phyloP scores from a whole-genome alignment of 2,797 vertebrate species.

The Oreonectes daqikongensis region DNA sequence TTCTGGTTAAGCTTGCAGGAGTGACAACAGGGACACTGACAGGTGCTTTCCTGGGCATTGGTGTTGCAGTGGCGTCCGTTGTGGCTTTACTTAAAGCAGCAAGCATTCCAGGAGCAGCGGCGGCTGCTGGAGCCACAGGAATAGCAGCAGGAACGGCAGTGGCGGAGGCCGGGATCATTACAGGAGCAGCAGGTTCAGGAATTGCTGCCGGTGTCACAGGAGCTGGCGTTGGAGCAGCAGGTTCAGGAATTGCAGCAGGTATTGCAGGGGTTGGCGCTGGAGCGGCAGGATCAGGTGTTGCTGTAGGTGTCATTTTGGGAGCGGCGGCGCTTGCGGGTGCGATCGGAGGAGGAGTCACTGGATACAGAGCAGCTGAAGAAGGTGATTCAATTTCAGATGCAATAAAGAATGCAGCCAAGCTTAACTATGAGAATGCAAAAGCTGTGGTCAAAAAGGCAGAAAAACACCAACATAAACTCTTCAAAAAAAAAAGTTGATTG shows the following conservation, averaged over 20 bases:
- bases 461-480: slow-evolving; percentile 28
- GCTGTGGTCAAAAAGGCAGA: slow-evolving; percentile 4
- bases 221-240: neutral
- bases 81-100: neutral
- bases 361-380: slow-evolving; percentile 16
- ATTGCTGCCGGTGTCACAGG: neutral
- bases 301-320: neutral
- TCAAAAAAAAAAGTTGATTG: neutral
- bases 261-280: accelerated
- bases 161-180: neutral
- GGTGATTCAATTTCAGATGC: neutral
- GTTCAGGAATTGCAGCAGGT: neutral
- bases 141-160: neutral
- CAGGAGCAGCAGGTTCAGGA: neutral
- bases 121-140: neutral
- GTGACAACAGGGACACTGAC: slow-evolving; percentile 27
- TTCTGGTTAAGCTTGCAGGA: slow-evolving; percentile 5
- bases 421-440: slow-evolving; percentile 35
- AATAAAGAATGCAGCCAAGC: slow-evolving; percentile 20
- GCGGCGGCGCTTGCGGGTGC: slow-evolving; percentile 25
- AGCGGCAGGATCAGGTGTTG: neutral
- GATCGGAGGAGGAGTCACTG: slow-evolving; percentile 32
- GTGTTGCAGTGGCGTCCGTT: slow-evolving; percentile 14
- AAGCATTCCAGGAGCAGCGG: neutral
- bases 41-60: slow-evolving; percentile 31